Evolutionary conservation across 1,140 invertebrate species (phyloP), one percentile per base, ranked within the genome.

Genomic region (Neodiprion lecontei): DNA sequence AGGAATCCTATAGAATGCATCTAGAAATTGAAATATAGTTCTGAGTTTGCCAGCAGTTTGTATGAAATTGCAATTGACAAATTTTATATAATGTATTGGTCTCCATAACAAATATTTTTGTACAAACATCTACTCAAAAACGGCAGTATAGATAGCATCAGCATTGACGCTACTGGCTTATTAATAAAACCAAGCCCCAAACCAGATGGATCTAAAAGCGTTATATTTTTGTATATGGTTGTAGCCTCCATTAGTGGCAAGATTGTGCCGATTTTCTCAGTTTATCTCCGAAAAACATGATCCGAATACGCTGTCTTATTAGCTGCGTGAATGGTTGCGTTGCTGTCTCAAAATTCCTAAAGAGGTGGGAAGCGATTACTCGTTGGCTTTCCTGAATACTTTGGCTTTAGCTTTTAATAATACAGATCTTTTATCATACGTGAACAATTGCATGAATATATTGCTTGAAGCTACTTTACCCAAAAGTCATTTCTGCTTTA

Each of bases 51-150:
- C 4, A 72, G 67, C 3, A 67, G 49, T 21, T 72, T 78, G 17
- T 21, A 67, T 9, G 72, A 76, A 66, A 69, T 76, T 48, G 70
- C 69, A 3, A 23, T 72, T 4, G 66, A 74, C 40, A 74, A 72
- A 72, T 69, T 73, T 17, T 78, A 50, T 49, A 21, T 71, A 23
- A 75, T 75, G 72, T 75, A 75, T 49, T 78, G 77, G 77, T 70
- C 23, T 53, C 77, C 77, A 2, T 49, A 67, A 66, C 74, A 72
- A 47, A 9, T 76, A 7, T 65, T 48, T 12, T 9, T 78, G 69
- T 74, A 74, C 49, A 69, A 72, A 11, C 23, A 61, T 14, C 72
- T 72, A 61, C 23, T 68, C 5, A 76, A 72, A 50, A 72, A 69
- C 40, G 73, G 74, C 48, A 3, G 40, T n/a, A 40, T 75, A 9